A percentile compares a stretch with the other conserved stretches of the same genome.
These are phyloP conservation scores for Herpetotheres cachinnans DNA, from an alignment of 2,113 vertebrate species.

Conservation along the genomic window DNA sequence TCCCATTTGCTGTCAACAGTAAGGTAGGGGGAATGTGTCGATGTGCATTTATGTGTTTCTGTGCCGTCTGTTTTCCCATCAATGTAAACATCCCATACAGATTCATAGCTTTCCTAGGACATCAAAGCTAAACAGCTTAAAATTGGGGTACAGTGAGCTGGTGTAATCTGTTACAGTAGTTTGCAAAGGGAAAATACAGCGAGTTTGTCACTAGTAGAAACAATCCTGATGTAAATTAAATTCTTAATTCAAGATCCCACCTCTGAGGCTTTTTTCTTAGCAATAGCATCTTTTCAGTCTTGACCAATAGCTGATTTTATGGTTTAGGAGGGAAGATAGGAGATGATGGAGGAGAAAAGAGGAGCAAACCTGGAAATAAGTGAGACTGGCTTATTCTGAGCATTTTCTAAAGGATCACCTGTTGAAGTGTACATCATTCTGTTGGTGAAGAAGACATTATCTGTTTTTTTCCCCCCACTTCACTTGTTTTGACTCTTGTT, in stretches of 20 bases:
- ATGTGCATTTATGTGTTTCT: background rate
- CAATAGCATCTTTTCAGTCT: background rate
- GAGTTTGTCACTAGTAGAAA: background rate
- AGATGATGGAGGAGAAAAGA: background rate
- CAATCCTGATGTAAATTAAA: background rate
- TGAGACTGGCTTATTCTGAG: background rate
- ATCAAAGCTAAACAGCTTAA: background rate
- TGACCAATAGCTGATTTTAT: background rate
- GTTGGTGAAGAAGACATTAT: background rate
- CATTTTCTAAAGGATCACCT: background rate
- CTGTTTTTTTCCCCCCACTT: rapidly evolving
- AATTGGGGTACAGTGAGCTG: background rate
- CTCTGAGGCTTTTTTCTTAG: background rate
- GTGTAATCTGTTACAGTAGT: background rate
- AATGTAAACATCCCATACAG: background rate
- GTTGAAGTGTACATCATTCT: background rate
- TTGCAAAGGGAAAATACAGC: background rate
- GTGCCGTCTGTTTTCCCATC: background rate
- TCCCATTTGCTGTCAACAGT: background rate
- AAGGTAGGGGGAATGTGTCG: background rate
- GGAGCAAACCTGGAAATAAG: background rate
- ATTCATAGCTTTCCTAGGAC: background rate
- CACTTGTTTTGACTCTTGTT: background rate
- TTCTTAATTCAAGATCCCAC: background rate
- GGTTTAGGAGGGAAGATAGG: background rate